Evolutionary conservation across 2,113 vertebrate species (phyloP).

Genomic region (Pseudopipra pipra): DNA sequence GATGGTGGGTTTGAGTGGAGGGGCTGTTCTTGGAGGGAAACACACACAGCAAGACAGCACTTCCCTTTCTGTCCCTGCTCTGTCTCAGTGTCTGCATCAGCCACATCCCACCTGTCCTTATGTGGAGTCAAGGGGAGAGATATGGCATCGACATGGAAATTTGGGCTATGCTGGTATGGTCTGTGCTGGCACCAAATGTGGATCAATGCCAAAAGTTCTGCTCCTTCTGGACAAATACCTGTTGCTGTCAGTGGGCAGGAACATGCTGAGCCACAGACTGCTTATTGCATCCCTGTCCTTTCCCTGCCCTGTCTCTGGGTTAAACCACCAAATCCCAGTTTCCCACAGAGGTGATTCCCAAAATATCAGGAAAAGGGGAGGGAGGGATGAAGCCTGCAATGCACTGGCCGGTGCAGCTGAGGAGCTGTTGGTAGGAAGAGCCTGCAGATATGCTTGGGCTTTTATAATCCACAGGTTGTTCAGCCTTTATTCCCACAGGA

Average conservation of each 20-base stretch:
- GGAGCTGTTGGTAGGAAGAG: not conserved
- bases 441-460: rapidly evolving
- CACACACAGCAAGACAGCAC: not conserved
- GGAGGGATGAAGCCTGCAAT: not conserved
- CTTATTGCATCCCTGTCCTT: not conserved
- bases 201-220: not conserved
- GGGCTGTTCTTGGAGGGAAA: not conserved
- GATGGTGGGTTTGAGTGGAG: not conserved
- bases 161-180: rapidly evolving
- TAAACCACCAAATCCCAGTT: not conserved
- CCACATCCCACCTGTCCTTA: not conserved
- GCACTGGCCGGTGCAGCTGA: rapidly evolving
- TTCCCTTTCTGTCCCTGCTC: not conserved
- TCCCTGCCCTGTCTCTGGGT: not conserved
- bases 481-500: not conserved
- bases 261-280: not conserved
- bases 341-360: not conserved
- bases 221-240: not conserved
- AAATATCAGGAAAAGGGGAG: not conserved
- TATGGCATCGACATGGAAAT: not conserved
- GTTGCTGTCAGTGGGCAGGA: not conserved
- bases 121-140: not conserved
- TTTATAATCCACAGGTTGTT: not conserved
- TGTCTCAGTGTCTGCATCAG: not conserved
- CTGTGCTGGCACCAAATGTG: not conserved